Conservation (phyloP, 2,113 vertebrate genomes). For the Struthidea cinerea region DNA sequence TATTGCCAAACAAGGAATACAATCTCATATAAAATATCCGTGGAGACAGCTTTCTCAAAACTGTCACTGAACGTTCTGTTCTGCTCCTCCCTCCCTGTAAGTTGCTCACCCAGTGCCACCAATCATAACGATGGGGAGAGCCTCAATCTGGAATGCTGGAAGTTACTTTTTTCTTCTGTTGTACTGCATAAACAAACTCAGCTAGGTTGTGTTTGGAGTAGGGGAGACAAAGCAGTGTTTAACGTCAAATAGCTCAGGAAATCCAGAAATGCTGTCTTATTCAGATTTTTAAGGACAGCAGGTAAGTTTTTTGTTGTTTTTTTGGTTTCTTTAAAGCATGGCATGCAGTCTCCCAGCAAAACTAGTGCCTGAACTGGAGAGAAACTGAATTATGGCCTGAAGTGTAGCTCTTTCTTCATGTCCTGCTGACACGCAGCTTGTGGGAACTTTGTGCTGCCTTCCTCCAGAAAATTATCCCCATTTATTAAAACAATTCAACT, state of each 20-base stretch:
- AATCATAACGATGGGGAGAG: neutral
- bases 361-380: neutral
- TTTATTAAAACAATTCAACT: neutral
- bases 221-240: neutral
- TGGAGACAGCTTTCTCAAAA: neutral
- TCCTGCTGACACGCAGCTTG: rapidly evolving
- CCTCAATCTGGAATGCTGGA: neutral
- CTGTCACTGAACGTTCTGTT: neutral
- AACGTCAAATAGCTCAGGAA: neutral
- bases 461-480: neutral
- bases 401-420: neutral
- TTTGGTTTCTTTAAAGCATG: neutral
- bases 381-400: neutral
- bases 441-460: neutral
- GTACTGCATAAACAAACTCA: neutral
- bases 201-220: neutral
- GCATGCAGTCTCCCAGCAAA: neutral
- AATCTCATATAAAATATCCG: neutral
- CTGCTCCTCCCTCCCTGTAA: neutral
- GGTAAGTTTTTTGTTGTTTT: neutral
- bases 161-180: neutral
- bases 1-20: neutral
- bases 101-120: neutral
- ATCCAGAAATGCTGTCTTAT: neutral
- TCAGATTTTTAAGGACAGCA: neutral